phyloP scores from a whole-genome alignment of 2,888 invertebrate genomes.

The Pocota personata region DNA sequence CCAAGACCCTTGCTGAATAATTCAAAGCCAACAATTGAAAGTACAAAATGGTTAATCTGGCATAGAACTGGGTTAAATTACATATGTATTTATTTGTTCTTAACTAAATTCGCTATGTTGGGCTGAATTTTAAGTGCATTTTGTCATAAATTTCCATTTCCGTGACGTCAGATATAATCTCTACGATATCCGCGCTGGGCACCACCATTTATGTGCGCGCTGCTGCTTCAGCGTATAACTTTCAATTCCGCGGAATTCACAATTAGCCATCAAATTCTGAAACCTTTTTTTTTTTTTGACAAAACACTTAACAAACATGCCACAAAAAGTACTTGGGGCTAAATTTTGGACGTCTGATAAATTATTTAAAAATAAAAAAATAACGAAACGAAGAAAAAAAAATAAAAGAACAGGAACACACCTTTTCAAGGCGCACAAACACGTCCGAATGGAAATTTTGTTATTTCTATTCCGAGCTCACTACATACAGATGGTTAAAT shows the following conservation, averaged over 20 bases:
- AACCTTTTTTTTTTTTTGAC: neutral
- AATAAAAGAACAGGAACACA: slow-evolving; percentile 41
- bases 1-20: slow-evolving; percentile 38
- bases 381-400: slow-evolving; percentile 1
- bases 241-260: slow-evolving; percentile 29
- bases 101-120: slow-evolving; percentile 4
- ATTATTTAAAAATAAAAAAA: slow-evolving; percentile 29
- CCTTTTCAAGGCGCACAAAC: slow-evolving; percentile 42
- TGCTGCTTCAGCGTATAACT: neutral
- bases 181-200: neutral
- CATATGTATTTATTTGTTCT: slow-evolving; percentile 29
- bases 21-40: slow-evolving; percentile 60
- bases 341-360: slow-evolving; percentile 43
- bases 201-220: neutral
- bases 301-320: slow-evolving; percentile 45
- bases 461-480: slow-evolving; percentile 15
- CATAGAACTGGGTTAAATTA: slow-evolving; percentile 51
- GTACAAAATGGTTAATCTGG: slow-evolving; percentile 32
- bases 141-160: slow-evolving; percentile 39
- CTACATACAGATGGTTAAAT: slow-evolving; percentile 47
- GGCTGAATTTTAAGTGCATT: slow-evolving; percentile 45
- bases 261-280: slow-evolving; percentile 13
- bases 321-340: slow-evolving; percentile 45
- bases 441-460: slow-evolving; percentile 45
- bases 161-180: slow-evolving; percentile 27